Base-by-base conservation (phyloP, 2,888 invertebrate genomes). In the Alitta virens region DNA sequence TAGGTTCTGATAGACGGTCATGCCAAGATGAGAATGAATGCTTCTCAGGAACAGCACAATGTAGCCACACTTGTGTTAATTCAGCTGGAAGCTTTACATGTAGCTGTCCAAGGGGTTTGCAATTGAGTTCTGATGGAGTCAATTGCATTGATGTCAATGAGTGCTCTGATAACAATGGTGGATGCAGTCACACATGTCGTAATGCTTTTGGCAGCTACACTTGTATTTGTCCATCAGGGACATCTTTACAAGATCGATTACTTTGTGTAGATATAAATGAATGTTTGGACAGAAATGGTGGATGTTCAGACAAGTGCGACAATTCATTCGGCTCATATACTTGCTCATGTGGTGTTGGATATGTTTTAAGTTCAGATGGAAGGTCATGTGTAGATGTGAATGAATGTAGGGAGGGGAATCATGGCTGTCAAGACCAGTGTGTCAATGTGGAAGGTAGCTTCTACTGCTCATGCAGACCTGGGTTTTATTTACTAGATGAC, bases 21-120 rank as follows among this genome's bases (percentile, higher is more conserved):
- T 59, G 59, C 66, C 1, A 64, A 86, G 92, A 93, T 78, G 86
- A 91, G 21, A 88, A 93, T 79, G 92, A 92, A 79, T 93, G 92
- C 75, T 82, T 86, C 26, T 86, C 74, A 60, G 72, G 74, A 70
- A 75, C 81, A 71, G 77, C 90, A 26, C 91, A 91, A 72, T 90
- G 90, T 62, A 90, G 91, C 68, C 92, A 93, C 18, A 58, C 72
- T 16, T 79, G 79, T 68, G 72, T 75, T 33, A 78, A 79, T 66
- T 86, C 90, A 1, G 88, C 90, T 60, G 93, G 93, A 51, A 90
- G 89, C 0, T 91, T 89, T 70, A 87, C 88, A 27, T 85, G 86
- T 25, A 38, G 9, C n/a, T 46, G 46, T 46, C 21, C 46, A 3
- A 21, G 18, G 7, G 46, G 46, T 46, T 16, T 18, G n/a, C n/a